phyloP scores from a whole-genome alignment of 1,140 invertebrate species.

The Ericerus pela region DNA sequence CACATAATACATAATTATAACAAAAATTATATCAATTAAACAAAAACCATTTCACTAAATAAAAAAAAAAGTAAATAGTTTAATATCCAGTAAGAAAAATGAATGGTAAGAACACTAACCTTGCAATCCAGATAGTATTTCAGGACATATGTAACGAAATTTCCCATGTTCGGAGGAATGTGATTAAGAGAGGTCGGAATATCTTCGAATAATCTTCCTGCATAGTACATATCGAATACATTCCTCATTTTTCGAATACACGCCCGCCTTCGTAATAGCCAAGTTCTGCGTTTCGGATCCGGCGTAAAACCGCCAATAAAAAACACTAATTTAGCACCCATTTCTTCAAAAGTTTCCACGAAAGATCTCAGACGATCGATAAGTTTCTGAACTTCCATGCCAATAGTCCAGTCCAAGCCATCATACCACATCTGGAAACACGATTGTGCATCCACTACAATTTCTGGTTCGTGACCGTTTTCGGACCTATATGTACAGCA shows the following conservation, averaged over 20 bases:
- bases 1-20: too few relatives aligned
- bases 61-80: too few relatives aligned
- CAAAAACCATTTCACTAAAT: too few relatives aligned
- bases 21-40: too few relatives aligned
- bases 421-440: constrained; percentile 27
- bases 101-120: too few relatives aligned
- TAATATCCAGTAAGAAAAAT: too few relatives aligned
- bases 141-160: constrained; percentile 15
- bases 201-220: constrained; percentile 15
- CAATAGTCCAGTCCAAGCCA: constrained; percentile 28
- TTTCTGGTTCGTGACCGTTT: constrained; percentile 21
- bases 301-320: constrained; percentile 31
- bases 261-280: constrained; percentile 27
- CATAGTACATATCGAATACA: constrained; percentile 22
- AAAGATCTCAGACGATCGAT: constrained; percentile 25
- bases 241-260: constrained; percentile 24
- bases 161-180: constrained; percentile 25
- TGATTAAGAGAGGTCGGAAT: constrained; percentile 23
- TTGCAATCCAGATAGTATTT: constrained; percentile 21
- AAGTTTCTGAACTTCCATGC: constrained; percentile 29
- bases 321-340: constrained; percentile 28
- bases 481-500: constrained; percentile 15
- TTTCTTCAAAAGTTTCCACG: constrained; percentile 22
- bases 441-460: constrained; percentile 30
- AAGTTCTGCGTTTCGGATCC: constrained; percentile 26